Evolutionary conservation across 2,113 vertebrate genomes (phyloP), one percentile per base, ranked within the genome.

Genomic region (Lanius collurio): DNA sequence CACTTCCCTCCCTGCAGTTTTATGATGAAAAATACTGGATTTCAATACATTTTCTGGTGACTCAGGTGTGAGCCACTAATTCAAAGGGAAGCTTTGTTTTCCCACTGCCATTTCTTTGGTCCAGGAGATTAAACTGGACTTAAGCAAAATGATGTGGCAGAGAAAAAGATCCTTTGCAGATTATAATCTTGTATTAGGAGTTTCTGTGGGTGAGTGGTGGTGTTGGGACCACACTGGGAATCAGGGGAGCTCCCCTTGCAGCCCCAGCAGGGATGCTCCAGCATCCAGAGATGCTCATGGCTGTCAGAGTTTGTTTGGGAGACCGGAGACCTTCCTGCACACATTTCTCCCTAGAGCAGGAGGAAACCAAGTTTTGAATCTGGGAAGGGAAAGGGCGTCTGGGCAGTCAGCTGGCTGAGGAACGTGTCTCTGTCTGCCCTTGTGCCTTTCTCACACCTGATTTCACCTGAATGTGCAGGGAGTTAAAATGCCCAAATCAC

Each of bases 331-430:
- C 19, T 59, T 49, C 28, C 44, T 85, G 70, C 33, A 59, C 62
- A n/a, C 28, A 24, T 30, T 64, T 44, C 22, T 89, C 55, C 55
- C 24, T 55, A 0, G 14, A 64, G 12, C 11, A 46, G 42, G 49
- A 68, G 33, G 41, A 83, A 69, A 63, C 26, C 7, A 2, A 20
- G 11, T 31, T 83, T 70, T 1, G 2, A 39, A 47, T 35, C 73
- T 70, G 49, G n/a, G 59, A 62, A 56, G n/a, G 39, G 19, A 62
- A 67, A n/a, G 24, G 23, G 8, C 3, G 2, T 28, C 55, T 24
- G 27, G 26, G 64, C 39, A 27, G 46, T 19, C 39, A 3, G 24
- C 7, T 49, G 39, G 31, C 15, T 0, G 1, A 56, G 26, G 10
- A 28, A 27, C 8, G 1, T 7, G 8, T 16, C n/a, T 49, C 57